Percentiles rank a stretch among this genome's conserved stretches.
Evolutionary conservation across 2,797 vertebrate species (phyloP).

Genomic region (Rhodeus uyekii): DNA sequence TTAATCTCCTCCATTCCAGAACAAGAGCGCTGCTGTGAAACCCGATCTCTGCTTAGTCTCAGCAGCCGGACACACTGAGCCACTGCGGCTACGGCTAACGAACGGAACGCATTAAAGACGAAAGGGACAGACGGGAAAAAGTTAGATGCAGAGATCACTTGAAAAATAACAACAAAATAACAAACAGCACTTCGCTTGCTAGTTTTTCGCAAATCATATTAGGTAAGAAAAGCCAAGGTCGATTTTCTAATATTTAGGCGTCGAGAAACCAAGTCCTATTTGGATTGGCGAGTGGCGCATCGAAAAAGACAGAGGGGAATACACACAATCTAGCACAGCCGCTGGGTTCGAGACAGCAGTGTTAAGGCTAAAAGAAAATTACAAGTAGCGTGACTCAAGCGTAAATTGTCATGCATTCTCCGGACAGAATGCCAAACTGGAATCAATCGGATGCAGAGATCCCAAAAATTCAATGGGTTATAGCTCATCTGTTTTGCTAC

Average conservation of each 20-base stretch:
- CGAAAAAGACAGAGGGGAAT: neutral
- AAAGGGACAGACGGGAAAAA: conserved; percentile 8
- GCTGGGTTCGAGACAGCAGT: conserved; percentile 35
- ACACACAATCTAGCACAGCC: neutral
- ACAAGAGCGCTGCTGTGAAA: conserved; percentile 63
- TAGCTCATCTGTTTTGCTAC: conserved; percentile 4
- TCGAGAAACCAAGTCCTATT: conserved; percentile 54
- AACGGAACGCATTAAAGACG: conserved; percentile 55
- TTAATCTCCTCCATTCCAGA: conserved; percentile 72
- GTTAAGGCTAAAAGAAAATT: conserved; percentile 37
- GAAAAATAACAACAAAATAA: conserved; percentile 51
- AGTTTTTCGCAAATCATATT: conserved; percentile 60
- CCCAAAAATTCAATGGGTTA: conserved; percentile 2
- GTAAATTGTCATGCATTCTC: conserved; percentile 36
- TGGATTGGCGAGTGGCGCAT: conserved; percentile 32
- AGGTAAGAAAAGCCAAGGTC: conserved; percentile 42
- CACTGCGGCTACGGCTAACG: conserved; percentile 42
- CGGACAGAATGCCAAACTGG: conserved; percentile 41
- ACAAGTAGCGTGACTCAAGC: conserved; percentile 38
- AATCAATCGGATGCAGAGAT: conserved; percentile 52
- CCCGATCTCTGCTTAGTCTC: conserved; percentile 60
- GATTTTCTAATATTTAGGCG: conserved; percentile 50
- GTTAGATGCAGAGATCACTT: neutral
- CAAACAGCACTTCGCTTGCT: conserved; percentile 45
- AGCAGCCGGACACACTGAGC: conserved; percentile 29